Percentiles rank a stretch among this genome's conserved stretches.
Conservation (phyloP, 2,888 invertebrate genomes). For the Philaethria dido region DNA sequence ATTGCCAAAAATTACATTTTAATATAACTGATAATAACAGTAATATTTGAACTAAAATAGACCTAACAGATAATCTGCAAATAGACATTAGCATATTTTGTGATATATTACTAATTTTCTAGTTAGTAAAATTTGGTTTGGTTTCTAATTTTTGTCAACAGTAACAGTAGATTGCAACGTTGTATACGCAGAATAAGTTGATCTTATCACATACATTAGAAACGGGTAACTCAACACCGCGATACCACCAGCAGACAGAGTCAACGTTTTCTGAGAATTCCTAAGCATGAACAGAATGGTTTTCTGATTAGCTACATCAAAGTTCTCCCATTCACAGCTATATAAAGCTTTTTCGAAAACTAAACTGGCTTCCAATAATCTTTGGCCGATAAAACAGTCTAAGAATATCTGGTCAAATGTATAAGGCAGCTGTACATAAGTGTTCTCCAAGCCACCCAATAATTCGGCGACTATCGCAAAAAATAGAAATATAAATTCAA, state of each 20-base stretch:
- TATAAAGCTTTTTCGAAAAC: constrained; percentile 60
- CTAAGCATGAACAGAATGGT: constrained; percentile 58
- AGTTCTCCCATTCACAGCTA: constrained; percentile 65
- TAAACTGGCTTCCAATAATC: constrained; percentile 59
- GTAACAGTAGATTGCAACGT: constrained; percentile 44
- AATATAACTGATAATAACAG: too few relatives aligned
- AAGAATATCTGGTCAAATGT: constrained; percentile 57
- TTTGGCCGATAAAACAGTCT: constrained; percentile 64
- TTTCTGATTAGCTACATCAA: constrained; percentile 58
- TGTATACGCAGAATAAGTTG: constrained; percentile 64
- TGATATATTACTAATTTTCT: too few relatives aligned
- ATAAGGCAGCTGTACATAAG: constrained; percentile 58
- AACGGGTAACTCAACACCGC: constrained; percentile 55
- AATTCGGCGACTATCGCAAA: constrained; percentile 58
- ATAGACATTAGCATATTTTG: too few relatives aligned
- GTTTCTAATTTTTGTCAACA: not conserved
- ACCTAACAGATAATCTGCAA: too few relatives aligned
- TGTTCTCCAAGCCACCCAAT: constrained; percentile 63
- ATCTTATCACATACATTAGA: constrained; percentile 57
- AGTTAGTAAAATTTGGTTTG: not conserved
- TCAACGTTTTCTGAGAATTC: constrained; percentile 59
- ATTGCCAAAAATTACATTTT: too few relatives aligned
- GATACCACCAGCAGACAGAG: constrained; percentile 63
- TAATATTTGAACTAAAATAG: too few relatives aligned
- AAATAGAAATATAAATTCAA: constrained; percentile 56